Conservation (phyloP, 2,888 invertebrate genomes). For the Camptogramma bilineatum region DNA sequence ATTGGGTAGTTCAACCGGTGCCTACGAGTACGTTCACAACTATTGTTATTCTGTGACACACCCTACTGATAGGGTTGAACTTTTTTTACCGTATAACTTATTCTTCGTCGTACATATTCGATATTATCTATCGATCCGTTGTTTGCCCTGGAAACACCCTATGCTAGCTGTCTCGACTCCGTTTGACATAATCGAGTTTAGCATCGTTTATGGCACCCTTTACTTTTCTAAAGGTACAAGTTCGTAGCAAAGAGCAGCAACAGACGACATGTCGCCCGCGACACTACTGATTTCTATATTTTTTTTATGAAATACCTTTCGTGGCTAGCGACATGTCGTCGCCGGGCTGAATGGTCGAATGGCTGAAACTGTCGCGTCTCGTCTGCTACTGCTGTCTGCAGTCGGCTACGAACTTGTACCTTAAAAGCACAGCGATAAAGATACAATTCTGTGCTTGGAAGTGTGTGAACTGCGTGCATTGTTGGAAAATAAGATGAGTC, state of each 20-base stretch:
- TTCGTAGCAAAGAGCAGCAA: too few relatives aligned
- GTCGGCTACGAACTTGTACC: too few relatives aligned
- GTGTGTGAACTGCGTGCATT: neutral
- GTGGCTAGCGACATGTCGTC: too few relatives aligned
- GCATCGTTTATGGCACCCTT: neutral
- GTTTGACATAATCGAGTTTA: neutral
- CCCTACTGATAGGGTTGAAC: neutral
- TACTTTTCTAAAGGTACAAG: too few relatives aligned
- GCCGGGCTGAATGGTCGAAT: too few relatives aligned
- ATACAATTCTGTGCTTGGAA: neutral
- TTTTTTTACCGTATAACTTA: neutral
- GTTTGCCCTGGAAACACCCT: neutral
- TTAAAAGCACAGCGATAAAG: neutral
- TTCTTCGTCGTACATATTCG: neutral
- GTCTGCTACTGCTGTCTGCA: too few relatives aligned
- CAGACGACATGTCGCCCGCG: too few relatives aligned
- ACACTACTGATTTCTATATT: too few relatives aligned
- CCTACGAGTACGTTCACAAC: neutral
- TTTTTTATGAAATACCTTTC: too few relatives aligned
- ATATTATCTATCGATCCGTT: constrained; percentile 7
- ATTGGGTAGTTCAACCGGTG: constrained; percentile 2
- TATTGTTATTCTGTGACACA: constrained; percentile 7
- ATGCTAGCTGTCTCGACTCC: neutral
- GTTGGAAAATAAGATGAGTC: neutral
- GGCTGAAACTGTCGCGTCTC: too few relatives aligned